Percentiles rank a stretch among this genome's conserved stretches.
Evolutionary conservation across 1,140 invertebrate genomes (phyloP).

Genomic region (Lordiphosa clarofinis): DNA sequence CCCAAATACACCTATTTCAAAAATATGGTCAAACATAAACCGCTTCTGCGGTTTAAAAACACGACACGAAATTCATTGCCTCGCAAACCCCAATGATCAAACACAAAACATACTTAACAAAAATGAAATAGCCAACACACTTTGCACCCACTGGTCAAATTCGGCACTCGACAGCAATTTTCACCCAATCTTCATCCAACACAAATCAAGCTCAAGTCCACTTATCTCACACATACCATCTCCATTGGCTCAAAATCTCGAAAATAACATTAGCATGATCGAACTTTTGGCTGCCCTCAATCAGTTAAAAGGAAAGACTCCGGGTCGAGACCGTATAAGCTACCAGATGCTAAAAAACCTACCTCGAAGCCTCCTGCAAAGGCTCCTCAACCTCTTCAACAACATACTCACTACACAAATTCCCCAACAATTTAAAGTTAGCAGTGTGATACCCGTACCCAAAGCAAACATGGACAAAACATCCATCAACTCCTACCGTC

Average conservation of each 20-base stretch:
- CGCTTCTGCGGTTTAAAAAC: constrained; percentile 20
- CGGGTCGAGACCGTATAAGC: constrained; percentile 1
- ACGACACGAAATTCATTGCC: constrained; percentile 17
- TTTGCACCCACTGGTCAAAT: constrained; percentile 8
- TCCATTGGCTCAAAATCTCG: constrained; percentile 5
- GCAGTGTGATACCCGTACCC: constrained; percentile 1
- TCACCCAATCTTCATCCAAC: constrained; percentile 6
- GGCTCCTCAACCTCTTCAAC: not conserved
- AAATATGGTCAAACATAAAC: constrained; percentile 32
- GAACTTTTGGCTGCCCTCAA: constrained; percentile 1
- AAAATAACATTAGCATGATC: constrained; percentile 4
- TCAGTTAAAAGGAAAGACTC: constrained; percentile 9
- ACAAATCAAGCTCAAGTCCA: constrained; percentile 7
- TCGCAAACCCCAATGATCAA: constrained; percentile 4
- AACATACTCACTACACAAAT: constrained; percentile 1
- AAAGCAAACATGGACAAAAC: constrained; percentile 8
- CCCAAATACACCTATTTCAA: constrained; percentile 4
- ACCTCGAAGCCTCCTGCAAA: not conserved
- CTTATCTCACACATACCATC: constrained; percentile 5
- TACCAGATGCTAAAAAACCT: constrained; percentile 11
- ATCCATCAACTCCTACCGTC: too few species aligned
- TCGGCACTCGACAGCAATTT: constrained; percentile 18
- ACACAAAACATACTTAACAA: constrained; percentile 16
- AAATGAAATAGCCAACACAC: constrained; percentile 13
- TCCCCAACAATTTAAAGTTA: constrained; percentile 7